A percentile compares a stretch with the other conserved stretches of the same genome.
Evolutionary conservation across 2,113 vertebrate genomes (phyloP).

Genomic region (Struthidea cinerea): DNA sequence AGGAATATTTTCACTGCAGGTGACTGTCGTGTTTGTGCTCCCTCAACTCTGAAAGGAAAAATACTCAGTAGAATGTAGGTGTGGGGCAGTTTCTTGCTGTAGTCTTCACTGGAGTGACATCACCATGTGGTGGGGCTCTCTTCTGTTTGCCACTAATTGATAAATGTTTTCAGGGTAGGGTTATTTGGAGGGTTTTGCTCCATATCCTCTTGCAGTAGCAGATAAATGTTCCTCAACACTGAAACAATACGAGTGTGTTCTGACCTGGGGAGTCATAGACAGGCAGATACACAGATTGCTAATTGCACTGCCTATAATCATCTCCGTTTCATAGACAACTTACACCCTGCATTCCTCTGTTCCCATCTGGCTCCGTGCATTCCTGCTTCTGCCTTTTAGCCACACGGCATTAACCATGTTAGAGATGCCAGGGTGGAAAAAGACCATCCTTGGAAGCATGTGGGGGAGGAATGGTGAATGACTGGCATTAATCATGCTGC

Average conservation of each 20-base stretch:
- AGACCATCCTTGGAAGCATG: not conserved
- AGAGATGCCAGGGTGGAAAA: not conserved
- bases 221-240: not conserved
- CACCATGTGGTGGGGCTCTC: not conserved
- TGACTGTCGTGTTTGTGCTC: not conserved
- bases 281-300: constrained; percentile 38
- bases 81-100: not conserved
- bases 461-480: not conserved
- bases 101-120: not conserved
- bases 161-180: not conserved
- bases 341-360: not conserved
- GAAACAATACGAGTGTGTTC: not conserved
- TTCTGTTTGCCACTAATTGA: not conserved
- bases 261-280: not conserved
- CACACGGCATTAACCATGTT: not conserved
- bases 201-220: not conserved
- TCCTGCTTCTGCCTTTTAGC: not conserved
- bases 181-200: not conserved
- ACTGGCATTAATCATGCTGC: not conserved
- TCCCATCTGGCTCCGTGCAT: not conserved
- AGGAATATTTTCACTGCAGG: not conserved
- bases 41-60: not conserved
- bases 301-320: not conserved
- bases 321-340: not conserved
- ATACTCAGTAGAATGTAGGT: not conserved